Conservation (phyloP, 2,888 invertebrate genomes). For the Eledone cirrhosa region DNA sequence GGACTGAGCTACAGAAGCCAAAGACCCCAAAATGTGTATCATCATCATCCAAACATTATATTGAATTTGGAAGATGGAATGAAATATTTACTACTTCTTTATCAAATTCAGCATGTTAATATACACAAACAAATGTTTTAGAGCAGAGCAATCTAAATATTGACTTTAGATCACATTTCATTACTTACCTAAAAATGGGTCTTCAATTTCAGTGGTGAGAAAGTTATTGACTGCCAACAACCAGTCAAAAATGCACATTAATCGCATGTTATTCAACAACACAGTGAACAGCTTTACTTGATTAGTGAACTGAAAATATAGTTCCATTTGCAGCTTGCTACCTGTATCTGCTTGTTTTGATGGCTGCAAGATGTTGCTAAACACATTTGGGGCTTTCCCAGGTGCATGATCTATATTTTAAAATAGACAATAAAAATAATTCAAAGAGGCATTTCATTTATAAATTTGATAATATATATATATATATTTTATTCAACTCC, state of each 20-base stretch:
- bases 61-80: no score
- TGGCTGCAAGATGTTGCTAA: slow-evolving; percentile 82
- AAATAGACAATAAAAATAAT: neutral
- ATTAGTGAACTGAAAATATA: slow-evolving; percentile 72
- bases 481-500: neutral
- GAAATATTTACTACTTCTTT: no score
- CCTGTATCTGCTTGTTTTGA: slow-evolving; percentile 37
- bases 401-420: slow-evolving; percentile 71
- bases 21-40: no score
- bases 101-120: no score
- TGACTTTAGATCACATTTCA: no score
- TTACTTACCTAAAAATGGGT: slow-evolving; percentile 55
- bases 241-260: slow-evolving; percentile 94
- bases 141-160: no score
- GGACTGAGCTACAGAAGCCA: no score
- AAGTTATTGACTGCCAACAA: slow-evolving; percentile 86
- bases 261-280: slow-evolving; percentile 90
- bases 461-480: neutral
- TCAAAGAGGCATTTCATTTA: no score
- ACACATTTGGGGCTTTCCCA: slow-evolving; percentile 83
- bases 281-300: slow-evolving; percentile 82
- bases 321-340: slow-evolving; percentile 68
- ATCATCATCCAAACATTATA: no score
- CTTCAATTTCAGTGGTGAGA: slow-evolving; percentile 70
- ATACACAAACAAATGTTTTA: no score